Base-by-base conservation (phyloP, 1,140 invertebrate species). In the Drosophila quadrilineata region DNA sequence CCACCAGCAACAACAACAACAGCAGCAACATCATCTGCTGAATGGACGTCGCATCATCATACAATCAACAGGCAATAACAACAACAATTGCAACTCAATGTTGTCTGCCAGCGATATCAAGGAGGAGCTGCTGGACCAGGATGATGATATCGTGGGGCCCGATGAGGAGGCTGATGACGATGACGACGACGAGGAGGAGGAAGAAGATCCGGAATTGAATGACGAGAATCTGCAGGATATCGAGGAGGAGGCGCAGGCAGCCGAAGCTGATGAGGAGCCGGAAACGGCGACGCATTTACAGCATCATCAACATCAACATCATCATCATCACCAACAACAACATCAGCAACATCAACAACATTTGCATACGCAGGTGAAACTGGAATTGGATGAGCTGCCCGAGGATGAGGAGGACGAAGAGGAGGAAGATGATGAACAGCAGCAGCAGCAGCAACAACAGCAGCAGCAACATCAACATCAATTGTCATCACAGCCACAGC, bases 201-300 rank as follows among this genome's bases (percentile, higher is more conserved):
- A 84, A 19, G 87, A 88, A 21, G 87, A 88, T 76, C 87, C 87
- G 0, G 87, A 88, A 50, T 40, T 88, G 3, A 88, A 88, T 46
- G 87, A 88, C 73, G 87, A 88, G 48, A 88, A 88, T 41, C 45
- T 88, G 10, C 87, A 88, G 73, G 87, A 88, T 40, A 88, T 88
- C 8, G 87, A 87, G 53, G 86, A 88, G 49, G 87, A 88, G 62
- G 87, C 77, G 12, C 87, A 88, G 62, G 87, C 87, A 28, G 80
- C 87, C 17, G 87, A 88, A 65, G 82, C 77, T 10, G 87, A 88
- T 17, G 87, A 88, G 31, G 80, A 88, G 54, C 86, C 80, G 0
- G 79, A 84, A 16, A 63, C 59, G 3, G 65, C 76, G 4, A 22
- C 57, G 4, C 74, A 68, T 53, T 31, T 63, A 48, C 46, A 53